Base-by-base conservation (phyloP, 2,797 vertebrate genomes). In the Argentina silus region DNA sequence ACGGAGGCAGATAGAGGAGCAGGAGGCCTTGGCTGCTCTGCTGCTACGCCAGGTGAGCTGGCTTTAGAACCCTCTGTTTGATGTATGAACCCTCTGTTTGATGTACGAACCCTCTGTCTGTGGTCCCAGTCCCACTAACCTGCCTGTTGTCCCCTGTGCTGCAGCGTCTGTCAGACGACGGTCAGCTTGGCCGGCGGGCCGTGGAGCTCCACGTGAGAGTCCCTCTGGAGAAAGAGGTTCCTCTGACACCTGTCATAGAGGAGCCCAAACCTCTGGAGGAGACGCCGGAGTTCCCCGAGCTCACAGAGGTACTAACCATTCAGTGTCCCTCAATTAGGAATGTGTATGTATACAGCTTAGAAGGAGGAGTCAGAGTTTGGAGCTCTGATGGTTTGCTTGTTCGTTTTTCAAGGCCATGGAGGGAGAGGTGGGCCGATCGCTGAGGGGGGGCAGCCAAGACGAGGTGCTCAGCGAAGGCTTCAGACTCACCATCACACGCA, bases 381-480 rank as follows among this genome's bases (percentile, higher is more conserved):
- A 67, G 51, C 11, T 36, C 21, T 67, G 53, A 60, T 14, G 55
- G 0, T 78, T 7, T 75, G 69, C 23, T 42, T 44, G 56, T 4
- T 14, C 3, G 4, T 73, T 68, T 70, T 36, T 76, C 0, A 69
- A 99, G 98, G 95, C 95, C 57, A 99, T 99, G 96, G 96, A 97
- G 44, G 89, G 82, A 63, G 95, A 96, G 44, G 95, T 99, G 70
- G 94, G 89, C 90, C 90, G 66, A 3, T 95, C 92, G 0, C 92
- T 99, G 69, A 90, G 93, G 75, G 94, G 92, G 0, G 95, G 95
- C 3, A 95, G 92, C 86, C 95, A 95, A 80, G 96, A 99, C 27
- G 97, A 99, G 89, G 89, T 97, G 12, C 91, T 99, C 73, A 98
- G 96, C 53, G 96, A 99, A 83, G 97, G 96, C 1, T 99, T 99